Evolutionary conservation across 2,797 vertebrate genomes (phyloP).

Genomic region (Dryobates pubescens): DNA sequence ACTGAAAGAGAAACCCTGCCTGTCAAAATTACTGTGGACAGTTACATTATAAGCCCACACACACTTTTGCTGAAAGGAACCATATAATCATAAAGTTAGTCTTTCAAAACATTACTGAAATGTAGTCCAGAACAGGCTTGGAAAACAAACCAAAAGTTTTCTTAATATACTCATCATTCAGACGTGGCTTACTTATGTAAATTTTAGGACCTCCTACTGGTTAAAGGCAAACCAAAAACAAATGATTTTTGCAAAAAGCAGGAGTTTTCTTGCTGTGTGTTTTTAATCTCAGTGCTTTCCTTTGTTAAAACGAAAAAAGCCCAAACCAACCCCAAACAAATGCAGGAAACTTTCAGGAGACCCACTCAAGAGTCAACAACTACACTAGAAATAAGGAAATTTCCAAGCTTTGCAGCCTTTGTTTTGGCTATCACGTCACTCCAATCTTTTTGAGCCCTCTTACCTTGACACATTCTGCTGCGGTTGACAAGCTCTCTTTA

Average conservation of each 20-base stretch:
- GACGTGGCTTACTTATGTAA: not conserved
- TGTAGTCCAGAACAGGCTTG: not conserved
- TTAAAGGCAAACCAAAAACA: not conserved
- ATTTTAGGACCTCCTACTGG: not conserved
- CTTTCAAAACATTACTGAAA: not conserved
- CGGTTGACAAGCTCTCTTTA: conserved; percentile 96
- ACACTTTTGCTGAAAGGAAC: not conserved
- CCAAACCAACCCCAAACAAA: not conserved
- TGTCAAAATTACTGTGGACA: not conserved
- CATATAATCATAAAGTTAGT: not conserved
- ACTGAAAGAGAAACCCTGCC: not conserved
- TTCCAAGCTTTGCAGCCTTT: not conserved
- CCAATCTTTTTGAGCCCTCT: not conserved
- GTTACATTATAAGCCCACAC: not conserved
- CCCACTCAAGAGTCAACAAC: not conserved
- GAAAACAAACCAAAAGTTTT: not conserved
- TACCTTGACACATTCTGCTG: conserved; percentile 92
- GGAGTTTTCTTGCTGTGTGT: not conserved
- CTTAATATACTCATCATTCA: not conserved
- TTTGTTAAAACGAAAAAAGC: not conserved
- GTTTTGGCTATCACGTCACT: not conserved
- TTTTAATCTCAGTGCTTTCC: not conserved
- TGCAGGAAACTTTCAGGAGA: not conserved
- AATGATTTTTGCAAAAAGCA: not conserved
- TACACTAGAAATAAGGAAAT: not conserved